Evolutionary conservation across 2,888 invertebrate genomes (phyloP).

Genomic region (Conchocele bisecta): DNA sequence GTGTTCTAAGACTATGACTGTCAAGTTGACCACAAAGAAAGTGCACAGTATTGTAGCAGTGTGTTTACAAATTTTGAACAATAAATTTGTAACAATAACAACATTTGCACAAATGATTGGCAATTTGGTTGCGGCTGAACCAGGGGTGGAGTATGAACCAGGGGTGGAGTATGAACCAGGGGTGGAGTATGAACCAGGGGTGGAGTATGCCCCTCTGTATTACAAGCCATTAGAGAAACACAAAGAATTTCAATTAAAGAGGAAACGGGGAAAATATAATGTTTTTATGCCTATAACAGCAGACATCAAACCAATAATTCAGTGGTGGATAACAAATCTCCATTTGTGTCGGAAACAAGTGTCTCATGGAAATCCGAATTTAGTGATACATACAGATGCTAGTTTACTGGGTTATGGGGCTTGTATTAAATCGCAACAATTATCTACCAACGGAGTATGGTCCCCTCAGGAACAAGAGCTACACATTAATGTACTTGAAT

Average conservation of each 20-base stretch:
- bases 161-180: constrained; percentile 41
- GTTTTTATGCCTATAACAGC: constrained; percentile 13
- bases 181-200: constrained; percentile 40
- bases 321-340: constrained; percentile 46
- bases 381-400: constrained; percentile 32
- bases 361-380: constrained; percentile 14
- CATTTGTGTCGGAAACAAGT: constrained; percentile 9
- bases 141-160: constrained; percentile 42
- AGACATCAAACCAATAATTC: constrained; percentile 2
- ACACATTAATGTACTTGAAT: constrained; percentile 42
- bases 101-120: constrained; percentile 41
- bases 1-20: constrained; percentile 27
- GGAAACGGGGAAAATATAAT: constrained; percentile 37
- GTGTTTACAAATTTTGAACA: constrained; percentile 3
- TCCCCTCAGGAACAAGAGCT: background rate
- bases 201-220: constrained; percentile 42
- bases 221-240: constrained; percentile 35
- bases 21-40: constrained; percentile 13
- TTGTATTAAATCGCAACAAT: constrained; percentile 3
- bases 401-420: constrained; percentile 42
- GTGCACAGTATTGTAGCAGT: background rate
- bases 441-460: constrained; percentile 22
- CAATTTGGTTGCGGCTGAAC: constrained; percentile 41
- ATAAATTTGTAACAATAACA: constrained; percentile 21
- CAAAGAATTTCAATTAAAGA: constrained; percentile 26